Conservation (phyloP, 2,797 vertebrate species). For the Pterois miles region DNA sequence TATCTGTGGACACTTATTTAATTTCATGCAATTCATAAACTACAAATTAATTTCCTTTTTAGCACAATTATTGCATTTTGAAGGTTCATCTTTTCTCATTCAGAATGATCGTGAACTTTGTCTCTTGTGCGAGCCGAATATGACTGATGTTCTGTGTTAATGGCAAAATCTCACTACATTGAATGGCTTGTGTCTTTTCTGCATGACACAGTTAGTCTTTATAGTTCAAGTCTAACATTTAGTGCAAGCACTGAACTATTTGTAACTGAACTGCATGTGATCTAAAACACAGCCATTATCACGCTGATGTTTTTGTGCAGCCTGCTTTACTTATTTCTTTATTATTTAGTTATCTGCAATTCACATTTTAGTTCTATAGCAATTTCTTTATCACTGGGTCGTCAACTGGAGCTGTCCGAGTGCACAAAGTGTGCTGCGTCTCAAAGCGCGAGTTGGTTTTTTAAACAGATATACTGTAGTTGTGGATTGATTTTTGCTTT, state of each 20-base stretch:
- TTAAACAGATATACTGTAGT: background rate
- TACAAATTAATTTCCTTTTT: conserved; percentile 77
- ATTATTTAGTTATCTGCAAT: background rate
- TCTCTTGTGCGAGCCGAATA: conserved; percentile 87
- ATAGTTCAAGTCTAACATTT: conserved; percentile 43
- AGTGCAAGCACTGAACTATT: conserved; percentile 6
- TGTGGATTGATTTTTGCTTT: background rate
- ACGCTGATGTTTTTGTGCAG: conserved; percentile 2
- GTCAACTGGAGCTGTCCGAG: background rate
- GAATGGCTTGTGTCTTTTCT: conserved; percentile 46
- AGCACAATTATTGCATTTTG: conserved; percentile 84
- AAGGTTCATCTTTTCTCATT: conserved; percentile 88
- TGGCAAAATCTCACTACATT: conserved; percentile 82
- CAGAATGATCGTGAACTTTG: conserved; percentile 85
- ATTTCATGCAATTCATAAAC: conserved; percentile 89
- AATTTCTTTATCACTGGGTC: background rate
- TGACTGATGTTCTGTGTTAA: conserved; percentile 87
- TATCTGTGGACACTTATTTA: conserved; percentile 89
- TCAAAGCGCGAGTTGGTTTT: no score
- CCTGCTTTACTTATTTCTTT: background rate
- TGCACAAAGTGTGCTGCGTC: background rate
- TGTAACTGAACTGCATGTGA: conserved; percentile 27
- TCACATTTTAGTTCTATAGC: background rate
- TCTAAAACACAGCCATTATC: conserved; percentile 25
- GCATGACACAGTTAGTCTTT: conserved; percentile 19